Evolutionary conservation across 2,113 vertebrate genomes (phyloP).

Genomic region (Rallus limicola): DNA sequence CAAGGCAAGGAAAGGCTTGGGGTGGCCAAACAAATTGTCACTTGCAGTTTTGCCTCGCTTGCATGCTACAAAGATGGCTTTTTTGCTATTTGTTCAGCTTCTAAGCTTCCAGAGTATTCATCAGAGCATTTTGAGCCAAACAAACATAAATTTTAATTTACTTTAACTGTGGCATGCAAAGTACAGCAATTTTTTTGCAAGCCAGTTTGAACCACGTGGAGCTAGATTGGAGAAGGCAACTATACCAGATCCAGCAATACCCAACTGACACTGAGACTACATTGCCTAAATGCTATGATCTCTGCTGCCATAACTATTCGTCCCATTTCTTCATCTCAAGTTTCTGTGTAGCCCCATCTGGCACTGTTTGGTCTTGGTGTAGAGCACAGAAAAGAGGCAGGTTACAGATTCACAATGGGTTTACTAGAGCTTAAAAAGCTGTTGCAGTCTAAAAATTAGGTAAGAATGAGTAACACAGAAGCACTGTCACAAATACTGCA

Average conservation of each 20-base stretch:
- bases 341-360: neutral
- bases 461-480: neutral
- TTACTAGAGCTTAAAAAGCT: neutral
- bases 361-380: rapidly evolving
- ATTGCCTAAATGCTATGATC: neutral
- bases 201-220: rapidly evolving
- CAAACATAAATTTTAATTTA: neutral
- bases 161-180: neutral
- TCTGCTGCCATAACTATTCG: neutral
- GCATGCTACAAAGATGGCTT: neutral
- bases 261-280: neutral
- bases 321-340: neutral
- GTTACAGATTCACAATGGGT: neutral
- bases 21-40: neutral
- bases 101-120: neutral
- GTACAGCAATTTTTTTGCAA: neutral
- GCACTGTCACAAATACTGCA: neutral
- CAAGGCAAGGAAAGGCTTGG: neutral
- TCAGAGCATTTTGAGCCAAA: neutral
- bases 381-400: neutral
- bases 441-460: neutral
- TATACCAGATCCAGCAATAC: neutral
- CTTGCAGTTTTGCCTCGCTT: neutral
- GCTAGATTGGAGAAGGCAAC: neutral
- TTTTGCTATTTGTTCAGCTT: neutral